Base-by-base conservation (phyloP, 2,888 invertebrate species). In the Arenicola marina region DNA sequence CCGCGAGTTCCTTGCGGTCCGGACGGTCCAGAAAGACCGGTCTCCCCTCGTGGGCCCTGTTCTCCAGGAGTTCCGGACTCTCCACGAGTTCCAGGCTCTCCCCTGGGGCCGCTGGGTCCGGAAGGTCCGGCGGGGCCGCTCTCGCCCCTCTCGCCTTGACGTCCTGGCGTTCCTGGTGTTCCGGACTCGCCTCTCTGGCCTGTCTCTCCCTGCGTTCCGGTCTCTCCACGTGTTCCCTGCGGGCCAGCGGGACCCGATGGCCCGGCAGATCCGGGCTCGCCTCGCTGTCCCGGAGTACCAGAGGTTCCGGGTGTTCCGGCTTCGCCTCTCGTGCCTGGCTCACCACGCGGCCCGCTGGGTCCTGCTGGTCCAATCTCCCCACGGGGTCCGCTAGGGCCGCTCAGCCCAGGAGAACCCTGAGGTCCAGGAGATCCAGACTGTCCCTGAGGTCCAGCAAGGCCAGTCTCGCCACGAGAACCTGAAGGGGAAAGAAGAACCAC, bases 91-190 rank as follows among this genome's bases (percentile, higher is more conserved):
- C 53, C 53, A 7, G 29, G 29, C 15, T 7, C 15, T 7, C 85
- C 93, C 73, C 90, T 88, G 48, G 90, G 87, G 69, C 95, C 94
- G 77, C 92, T 86, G 0, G 91, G 88, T 43, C 95, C 94, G 4
- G 59, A 24, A 33, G 51, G 45, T 11, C 65, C 65, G 26, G 45
- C 21, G 15, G 48, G 48, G 15, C 48, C 48, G 24, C n/a, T 7
- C 24, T 48, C 48, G 24, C 48, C 48, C 11, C 48, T 32, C 7
- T n/a, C 18, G 34, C 66, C 66, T 21, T 34, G 29, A 4, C 26
- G 21, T 2, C 65, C 65, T 78, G 78, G 78, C 77, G 56, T n/a
- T 11, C 65, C 65, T 11, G 33, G 26, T 7, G n/a, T 2, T 28
- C 62, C 62, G 18, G n/a, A 32, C 31, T 44, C 11, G 18, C 62